Conservation (phyloP, 1,140 invertebrate species). For the Brachionus sp. region DNA sequence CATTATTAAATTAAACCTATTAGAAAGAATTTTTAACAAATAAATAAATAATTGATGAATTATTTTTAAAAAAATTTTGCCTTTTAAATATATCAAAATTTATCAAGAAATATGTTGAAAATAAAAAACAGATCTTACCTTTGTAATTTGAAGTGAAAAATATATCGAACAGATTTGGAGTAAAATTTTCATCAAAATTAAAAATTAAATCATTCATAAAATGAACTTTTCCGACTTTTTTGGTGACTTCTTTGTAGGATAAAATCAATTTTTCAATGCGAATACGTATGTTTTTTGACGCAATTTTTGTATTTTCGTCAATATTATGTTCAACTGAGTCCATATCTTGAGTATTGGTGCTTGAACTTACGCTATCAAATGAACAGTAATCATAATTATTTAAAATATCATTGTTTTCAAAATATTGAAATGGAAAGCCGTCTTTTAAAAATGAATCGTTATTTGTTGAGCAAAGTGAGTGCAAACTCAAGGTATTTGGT, state of each 20-base stretch:
- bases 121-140: not conserved
- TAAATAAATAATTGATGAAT: too few species aligned
- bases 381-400: conserved; percentile 33
- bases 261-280: conserved; percentile 21
- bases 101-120: too few species aligned
- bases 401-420: not conserved
- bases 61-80: too few species aligned
- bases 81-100: too few species aligned
- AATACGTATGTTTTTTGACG: not conserved
- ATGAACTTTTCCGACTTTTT: conserved; percentile 13
- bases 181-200: conserved; percentile 33
- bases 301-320: not conserved
- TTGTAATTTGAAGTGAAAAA: not conserved
- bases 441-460: conserved; percentile 12
- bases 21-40: too few species aligned
- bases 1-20: too few species aligned
- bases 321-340: not conserved
- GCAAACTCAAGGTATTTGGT: not conserved
- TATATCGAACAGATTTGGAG: not conserved
- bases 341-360: conserved; percentile 20
- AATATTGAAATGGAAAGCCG: not conserved
- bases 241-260: not conserved
- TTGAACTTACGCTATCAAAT: not conserved
- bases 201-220: conserved; percentile 18
- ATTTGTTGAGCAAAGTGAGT: conserved; percentile 8